A percentile compares a stretch with the other conserved stretches of the same genome.
These are phyloP conservation scores for Catamblyrhynchus diadema DNA, from an alignment of 2,797 vertebrate species.

Conservation along the genomic window DNA sequence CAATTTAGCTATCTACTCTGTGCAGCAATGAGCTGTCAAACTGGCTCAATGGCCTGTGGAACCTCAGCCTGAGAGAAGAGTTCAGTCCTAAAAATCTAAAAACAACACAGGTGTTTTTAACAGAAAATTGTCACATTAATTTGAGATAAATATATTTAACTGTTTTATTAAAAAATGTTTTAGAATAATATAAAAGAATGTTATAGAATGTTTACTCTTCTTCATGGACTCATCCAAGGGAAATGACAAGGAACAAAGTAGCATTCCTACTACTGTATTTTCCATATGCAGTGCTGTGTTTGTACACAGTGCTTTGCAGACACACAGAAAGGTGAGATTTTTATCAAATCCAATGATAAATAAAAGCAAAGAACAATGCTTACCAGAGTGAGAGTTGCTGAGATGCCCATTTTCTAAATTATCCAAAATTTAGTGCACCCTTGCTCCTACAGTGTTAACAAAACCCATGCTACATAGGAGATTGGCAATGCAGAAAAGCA, in stretches of 20 bases:
- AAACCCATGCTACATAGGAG: background rate
- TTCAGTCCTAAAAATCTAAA: background rate
- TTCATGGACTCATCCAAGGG: background rate
- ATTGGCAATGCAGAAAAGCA: slow-evolving; percentile 26
- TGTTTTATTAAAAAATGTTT: background rate
- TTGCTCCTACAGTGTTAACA: background rate
- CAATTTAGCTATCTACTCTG: background rate
- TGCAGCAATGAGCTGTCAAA: background rate
- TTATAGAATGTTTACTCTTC: background rate
- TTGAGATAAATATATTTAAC: background rate
- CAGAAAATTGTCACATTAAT: background rate
- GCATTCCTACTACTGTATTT: background rate
- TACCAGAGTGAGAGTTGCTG: background rate
- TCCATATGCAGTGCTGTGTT: background rate
- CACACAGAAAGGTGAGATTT: background rate
- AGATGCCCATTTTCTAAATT: background rate
- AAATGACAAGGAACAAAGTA: background rate
- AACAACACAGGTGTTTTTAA: background rate
- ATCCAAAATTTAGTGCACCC: background rate
- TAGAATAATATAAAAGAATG: background rate
- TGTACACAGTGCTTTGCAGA: background rate
- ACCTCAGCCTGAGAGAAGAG: background rate
- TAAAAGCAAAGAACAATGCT: background rate
- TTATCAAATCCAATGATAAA: background rate
- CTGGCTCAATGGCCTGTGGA: background rate